Base-by-base conservation (phyloP, 2,888 invertebrate genomes). In the Nudaria mundana region DNA sequence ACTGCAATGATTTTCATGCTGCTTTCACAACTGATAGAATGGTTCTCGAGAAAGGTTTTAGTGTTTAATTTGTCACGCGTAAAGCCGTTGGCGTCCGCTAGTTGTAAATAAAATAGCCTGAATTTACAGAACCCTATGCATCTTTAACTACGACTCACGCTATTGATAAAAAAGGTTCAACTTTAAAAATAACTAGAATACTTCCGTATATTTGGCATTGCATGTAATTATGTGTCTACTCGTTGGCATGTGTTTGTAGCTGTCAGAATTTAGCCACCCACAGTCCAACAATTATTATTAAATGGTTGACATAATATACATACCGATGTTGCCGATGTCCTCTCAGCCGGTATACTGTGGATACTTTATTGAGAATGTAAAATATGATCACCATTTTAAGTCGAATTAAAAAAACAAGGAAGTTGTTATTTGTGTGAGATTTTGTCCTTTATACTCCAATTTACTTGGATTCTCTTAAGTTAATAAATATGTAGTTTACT, bases 101-200 rank as follows among this genome's bases (percentile, higher is more conserved):
- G n/a, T n/a, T n/a, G n/a, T n/a, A n/a, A n/a, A n/a, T n/a, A n/a
- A n/a, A n/a, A n/a, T n/a, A n/a, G n/a, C n/a, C n/a, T n/a, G n/a
- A n/a, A n/a, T n/a, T n/a, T n/a, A n/a, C n/a, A n/a, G n/a, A n/a
- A n/a, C n/a, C n/a, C n/a, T n/a, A n/a, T n/a, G n/a, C n/a, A n/a
- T n/a, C n/a, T n/a, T n/a, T n/a, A n/a, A n/a, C n/a, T n/a, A n/a
- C n/a, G n/a, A n/a, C n/a, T n/a, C n/a, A n/a, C n/a, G n/a, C n/a
- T n/a, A n/a, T n/a, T n/a, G n/a, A n/a, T n/a, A n/a, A n/a, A n/a
- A 41, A 36, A 42, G 44, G 39, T 13, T 32, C 25, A 14, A 23
- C 29, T 32, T 29, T 29, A 8, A 31, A 23, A 28, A 15, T 15
- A 11, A 20, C 11, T 16, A 5, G 29, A 33, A 33, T 33, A 29